Evolutionary conservation across 64 coral and sea anemone species (phyloP).

Genomic region (Actinia tenebrosa): DNA sequence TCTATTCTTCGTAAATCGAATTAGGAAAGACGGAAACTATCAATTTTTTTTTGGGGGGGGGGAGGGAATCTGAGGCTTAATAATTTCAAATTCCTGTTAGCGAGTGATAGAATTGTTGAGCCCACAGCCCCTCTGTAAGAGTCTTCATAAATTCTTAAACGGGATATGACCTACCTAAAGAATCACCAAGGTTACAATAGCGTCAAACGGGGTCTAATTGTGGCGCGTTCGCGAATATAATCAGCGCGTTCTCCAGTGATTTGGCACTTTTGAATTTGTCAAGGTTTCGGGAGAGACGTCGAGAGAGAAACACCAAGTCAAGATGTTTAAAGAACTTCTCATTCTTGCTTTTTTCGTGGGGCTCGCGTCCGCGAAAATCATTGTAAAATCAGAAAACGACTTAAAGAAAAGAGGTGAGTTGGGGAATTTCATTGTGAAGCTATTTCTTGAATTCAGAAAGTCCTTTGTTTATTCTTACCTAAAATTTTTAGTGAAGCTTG

Average conservation of each 20-base stretch:
- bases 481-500: no score
- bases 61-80: not conserved
- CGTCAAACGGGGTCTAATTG: not conserved
- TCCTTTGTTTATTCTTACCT: no score
- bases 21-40: not conserved
- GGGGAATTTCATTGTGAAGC: no score
- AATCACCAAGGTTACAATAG: not conserved
- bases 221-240: not conserved
- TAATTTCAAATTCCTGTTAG: not conserved
- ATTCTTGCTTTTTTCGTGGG: not conserved
- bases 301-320: not conserved
- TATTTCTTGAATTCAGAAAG: no score
- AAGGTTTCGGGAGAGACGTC: not conserved
- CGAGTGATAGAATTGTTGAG: not conserved
- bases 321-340: not conserved
- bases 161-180: not conserved
- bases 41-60: not conserved
- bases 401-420: not conserved
- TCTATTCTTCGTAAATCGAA: not conserved
- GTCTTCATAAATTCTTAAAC: slow-evolving; percentile 2
- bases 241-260: not conserved
- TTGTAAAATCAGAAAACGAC: not conserved
- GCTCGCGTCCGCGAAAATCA: not conserved
- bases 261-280: not conserved
- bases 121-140: not conserved